Base-by-base conservation (phyloP, 2,797 vertebrate genomes). In the Phrynocephalus guinanensis region DNA sequence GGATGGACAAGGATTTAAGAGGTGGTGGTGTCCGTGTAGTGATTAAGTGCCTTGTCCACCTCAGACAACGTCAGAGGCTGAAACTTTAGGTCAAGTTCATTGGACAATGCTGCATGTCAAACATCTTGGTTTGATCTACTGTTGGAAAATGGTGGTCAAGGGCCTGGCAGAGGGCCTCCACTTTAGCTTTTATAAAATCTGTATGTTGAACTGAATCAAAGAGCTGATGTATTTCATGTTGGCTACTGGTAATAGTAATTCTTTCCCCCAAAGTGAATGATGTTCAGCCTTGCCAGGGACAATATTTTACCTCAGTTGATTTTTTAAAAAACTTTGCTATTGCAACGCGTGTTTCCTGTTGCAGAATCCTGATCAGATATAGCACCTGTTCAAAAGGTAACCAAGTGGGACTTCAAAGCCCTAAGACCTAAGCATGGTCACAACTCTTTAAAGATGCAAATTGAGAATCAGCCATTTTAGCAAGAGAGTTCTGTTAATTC, bases 391-490 rank as follows among this genome's bases (percentile, higher is more conserved):
- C 44, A 71, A 66, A 82, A 67, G 63, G 80, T 79, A 80, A 83
- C n/a, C 60, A 77, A n/a, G 87, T 76, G n/a, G 84, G 11, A 66
- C 86, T 82, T n/a, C 73, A 82, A 76, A 81, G n/a, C 33, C 28
- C 18, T 10, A 48, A 70, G 56, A 93, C 89, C 1, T 60, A 72
- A 92, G 90, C 83, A 68, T 93, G 95, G 96, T 96, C 96, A 96
- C 96, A 97, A 96, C 96, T 97, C 96, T 88, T 97, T 97, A 97
- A 96, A 95, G 96, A 97, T 97, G 96, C 96, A 97, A 97, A 97
- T 97, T 96, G 96, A 96, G 96, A 97, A 89, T 96, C 96, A 96
- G 93, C 94, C 95, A 96, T 95, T 95, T 95, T 95, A 95, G 92
- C 95, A 89, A 1, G 86, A 91, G 92, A 96, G 92, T 88, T 95